Percentiles rank a stretch among this genome's conserved stretches.
phyloP scores from a whole-genome alignment of 1,140 invertebrate genomes.

The Pararge aegeria region DNA sequence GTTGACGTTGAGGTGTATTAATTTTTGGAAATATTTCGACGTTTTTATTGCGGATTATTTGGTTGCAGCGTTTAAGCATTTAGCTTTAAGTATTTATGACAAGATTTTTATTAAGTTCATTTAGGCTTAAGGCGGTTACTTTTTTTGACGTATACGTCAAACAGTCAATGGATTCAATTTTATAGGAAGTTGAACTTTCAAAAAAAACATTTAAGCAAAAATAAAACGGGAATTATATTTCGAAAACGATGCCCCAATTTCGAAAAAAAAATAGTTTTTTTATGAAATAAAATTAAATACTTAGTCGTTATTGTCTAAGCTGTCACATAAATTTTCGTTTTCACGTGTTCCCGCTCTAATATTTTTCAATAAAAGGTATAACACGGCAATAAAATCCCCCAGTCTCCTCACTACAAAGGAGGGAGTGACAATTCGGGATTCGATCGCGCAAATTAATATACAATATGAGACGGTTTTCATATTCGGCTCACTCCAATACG shows the following conservation, averaged over 20 bases:
- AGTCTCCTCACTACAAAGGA: slow-evolving; percentile 33
- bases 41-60: not conserved
- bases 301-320: not conserved
- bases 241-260: too few species aligned
- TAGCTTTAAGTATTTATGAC: not conserved
- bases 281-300: not conserved
- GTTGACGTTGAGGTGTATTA: slow-evolving; percentile 17
- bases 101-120: too few species aligned
- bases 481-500: slow-evolving; percentile 69
- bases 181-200: too few species aligned
- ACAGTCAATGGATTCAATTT: too few species aligned
- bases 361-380: slow-evolving; percentile 24
- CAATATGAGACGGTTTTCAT: slow-evolving; percentile 58
- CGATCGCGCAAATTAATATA: slow-evolving; percentile 59
- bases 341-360: slow-evolving; percentile 11
- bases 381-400: slow-evolving; percentile 32
- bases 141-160: too few species aligned
- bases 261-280: not conserved
- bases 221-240: too few species aligned
- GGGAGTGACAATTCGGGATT: slow-evolving; percentile 40
- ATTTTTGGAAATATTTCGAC: slow-evolving; percentile 11
- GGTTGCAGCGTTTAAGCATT: not conserved
- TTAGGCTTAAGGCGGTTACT: too few species aligned
- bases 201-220: too few species aligned
- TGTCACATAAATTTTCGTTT: slow-evolving; percentile 8